Base-by-base conservation (phyloP, 2,797 vertebrate species). In the Lepus townsendii region DNA sequence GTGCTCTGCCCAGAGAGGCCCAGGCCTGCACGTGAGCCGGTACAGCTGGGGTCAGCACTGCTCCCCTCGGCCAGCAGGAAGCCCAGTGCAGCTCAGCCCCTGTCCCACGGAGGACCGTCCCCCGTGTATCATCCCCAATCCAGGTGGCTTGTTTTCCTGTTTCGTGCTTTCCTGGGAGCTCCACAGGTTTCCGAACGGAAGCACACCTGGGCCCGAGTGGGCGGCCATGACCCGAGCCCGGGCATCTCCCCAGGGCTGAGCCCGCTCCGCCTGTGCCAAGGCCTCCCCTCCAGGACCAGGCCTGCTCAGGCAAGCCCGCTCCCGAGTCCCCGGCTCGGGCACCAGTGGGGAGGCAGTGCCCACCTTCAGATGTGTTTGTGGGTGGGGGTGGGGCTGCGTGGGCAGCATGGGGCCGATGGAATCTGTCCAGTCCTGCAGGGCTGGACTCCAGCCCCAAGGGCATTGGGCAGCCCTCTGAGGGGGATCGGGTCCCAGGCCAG, bases 371-470 rank as follows among this genome's bases (percentile, higher is more conserved):
- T 98, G 98, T 97, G 94, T 98, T 97, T 98, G 98, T 97, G 97
- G 98, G 98, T 97, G 94, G 96, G 84, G 20, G 76, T 60, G 94
- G 94, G 92, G 80, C 32, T 14, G 12, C 38, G 94, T 38, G 84
- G 95, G 98, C 97, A 97, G 98, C 97, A 97, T 97, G 98, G 98
- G 98, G 98, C 98, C 98, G 96, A 97, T 98, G 98, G 98, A 98
- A 98, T 98, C 30, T 4, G 96, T 97, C 76, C 85, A 91, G 96
- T 94, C 96, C 98, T 96, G 91, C 91, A 77, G 97, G 98, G 98
- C 42, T 2, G 0, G 24, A 14, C 16, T 19, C 26, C 2, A 0
- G 71, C 86, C 76, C 66, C 5, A 3, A 52, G 1, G 30, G 68
- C 27, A 42, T 88, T 0, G 3, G 35, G 62, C 62, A 32, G 68